phyloP scores from a whole-genome alignment of 2,797 vertebrate species.

The Platyrinchus mystaceus region DNA sequence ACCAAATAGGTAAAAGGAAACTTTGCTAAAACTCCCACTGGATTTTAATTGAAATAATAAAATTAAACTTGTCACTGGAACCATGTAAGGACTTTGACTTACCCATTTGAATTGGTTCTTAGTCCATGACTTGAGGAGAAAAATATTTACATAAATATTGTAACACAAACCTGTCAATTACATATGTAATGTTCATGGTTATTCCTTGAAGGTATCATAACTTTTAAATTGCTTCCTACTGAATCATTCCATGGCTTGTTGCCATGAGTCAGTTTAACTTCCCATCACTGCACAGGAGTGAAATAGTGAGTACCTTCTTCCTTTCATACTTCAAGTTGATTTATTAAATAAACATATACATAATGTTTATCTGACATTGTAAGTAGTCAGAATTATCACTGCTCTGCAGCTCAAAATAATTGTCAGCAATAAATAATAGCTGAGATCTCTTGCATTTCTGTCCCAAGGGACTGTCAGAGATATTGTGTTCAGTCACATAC shows the following conservation, averaged over 20 bases:
- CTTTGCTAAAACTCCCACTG: not conserved
- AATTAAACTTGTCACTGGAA: not conserved
- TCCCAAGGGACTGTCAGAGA: not conserved
- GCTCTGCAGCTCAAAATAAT: not conserved
- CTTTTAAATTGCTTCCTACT: not conserved
- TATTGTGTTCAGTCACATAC: not conserved
- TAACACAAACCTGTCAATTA: not conserved
- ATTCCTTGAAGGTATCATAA: not conserved
- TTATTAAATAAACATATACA: not conserved
- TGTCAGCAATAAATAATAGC: not conserved
- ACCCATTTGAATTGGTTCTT: not conserved
- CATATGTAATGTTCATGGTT: not conserved
- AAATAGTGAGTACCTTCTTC: not conserved
- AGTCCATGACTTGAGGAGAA: not conserved
- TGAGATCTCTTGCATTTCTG: not conserved
- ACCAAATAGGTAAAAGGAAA: not conserved
- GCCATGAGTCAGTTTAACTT: not conserved
- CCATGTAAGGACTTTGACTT: not conserved
- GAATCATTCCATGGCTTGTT: not conserved
- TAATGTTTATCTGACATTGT: not conserved
- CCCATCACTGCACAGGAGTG: not conserved
- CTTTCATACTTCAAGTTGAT: not conserved
- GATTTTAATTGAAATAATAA: constrained; percentile 4
- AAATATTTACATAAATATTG: not conserved
- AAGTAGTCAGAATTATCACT: not conserved